Evolutionary conservation across 2,113 vertebrate species (phyloP).

Genomic region (Anarhynchus alexandrinus): DNA sequence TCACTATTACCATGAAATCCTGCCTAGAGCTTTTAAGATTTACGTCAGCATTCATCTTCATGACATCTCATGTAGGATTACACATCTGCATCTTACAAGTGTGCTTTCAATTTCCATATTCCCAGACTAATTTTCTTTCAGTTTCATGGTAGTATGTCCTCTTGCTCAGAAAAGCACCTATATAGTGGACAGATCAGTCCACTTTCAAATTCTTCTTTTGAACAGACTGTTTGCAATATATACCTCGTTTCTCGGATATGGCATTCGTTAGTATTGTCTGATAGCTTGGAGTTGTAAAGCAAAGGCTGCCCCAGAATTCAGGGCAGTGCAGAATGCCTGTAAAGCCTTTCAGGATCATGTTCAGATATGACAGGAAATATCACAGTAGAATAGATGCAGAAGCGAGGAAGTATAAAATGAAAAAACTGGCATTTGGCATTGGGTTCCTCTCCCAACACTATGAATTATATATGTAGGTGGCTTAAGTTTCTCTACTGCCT

Average conservation of each 20-base stretch:
- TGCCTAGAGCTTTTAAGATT: constrained; percentile 37
- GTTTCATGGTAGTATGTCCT: neutral
- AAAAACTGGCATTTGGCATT: neutral
- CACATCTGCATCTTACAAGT: neutral
- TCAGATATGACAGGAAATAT: neutral
- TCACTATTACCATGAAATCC: constrained; percentile 24
- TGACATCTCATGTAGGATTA: constrained; percentile 10
- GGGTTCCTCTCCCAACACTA: neutral
- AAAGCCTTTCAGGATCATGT: neutral
- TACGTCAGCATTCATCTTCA: constrained; percentile 4
- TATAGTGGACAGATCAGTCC: neutral
- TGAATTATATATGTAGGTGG: neutral
- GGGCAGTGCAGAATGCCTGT: neutral
- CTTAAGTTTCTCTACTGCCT: neutral
- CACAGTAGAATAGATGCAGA: neutral
- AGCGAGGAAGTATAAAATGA: neutral
- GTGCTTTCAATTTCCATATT: neutral
- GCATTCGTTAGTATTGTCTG: neutral
- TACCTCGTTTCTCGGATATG: neutral
- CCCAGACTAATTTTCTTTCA: neutral
- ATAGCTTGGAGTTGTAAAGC: neutral
- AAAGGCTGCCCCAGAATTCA: neutral
- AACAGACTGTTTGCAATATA: neutral
- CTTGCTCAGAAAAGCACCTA: neutral
- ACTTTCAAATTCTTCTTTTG: neutral